Percentiles rank a stretch among this genome's conserved stretches.
Conservation (phyloP, 1,140 invertebrate genomes). For the Hyles euphorbiae region DNA sequence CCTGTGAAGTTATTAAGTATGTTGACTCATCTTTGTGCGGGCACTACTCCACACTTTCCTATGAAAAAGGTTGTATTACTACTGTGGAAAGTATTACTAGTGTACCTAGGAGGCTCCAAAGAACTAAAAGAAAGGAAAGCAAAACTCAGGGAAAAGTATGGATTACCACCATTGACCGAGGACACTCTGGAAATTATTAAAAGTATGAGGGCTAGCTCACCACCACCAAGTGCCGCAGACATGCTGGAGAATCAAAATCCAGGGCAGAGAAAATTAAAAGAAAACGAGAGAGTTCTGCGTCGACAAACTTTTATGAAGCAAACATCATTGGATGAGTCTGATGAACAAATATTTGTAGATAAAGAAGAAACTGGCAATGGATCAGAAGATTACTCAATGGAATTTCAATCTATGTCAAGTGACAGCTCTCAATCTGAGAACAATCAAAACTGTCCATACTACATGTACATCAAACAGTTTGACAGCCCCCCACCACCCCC, state of each 20-base stretch:
- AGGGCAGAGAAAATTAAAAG: constrained; percentile 77
- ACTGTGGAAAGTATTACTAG: constrained; percentile 95
- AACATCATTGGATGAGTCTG: constrained; percentile 91
- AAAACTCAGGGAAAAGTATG: constrained; percentile 82
- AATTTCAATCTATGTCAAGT: constrained; percentile 59
- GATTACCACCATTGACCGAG: constrained; percentile 86
- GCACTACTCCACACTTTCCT: constrained; percentile 95
- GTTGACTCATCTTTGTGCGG: constrained; percentile 96
- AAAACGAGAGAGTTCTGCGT: constrained; percentile 70
- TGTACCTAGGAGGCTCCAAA: constrained; percentile 92
- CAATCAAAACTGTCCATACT: constrained; percentile 59
- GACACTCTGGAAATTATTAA: constrained; percentile 95
- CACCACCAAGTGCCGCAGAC: constrained; percentile 94
- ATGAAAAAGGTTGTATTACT: constrained; percentile 98
- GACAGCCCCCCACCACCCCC: constrained; percentile 74
- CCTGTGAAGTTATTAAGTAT: constrained; percentile 93
- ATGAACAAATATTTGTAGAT: constrained; percentile 84
- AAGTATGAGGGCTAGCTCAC: constrained; percentile 95
- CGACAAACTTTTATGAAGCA: constrained; percentile 92
- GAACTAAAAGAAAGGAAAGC: constrained; percentile 86
- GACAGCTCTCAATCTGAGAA: constrained; percentile 50
- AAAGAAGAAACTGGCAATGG: constrained; percentile 77
- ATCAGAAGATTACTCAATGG: constrained; percentile 69
- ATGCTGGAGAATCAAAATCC: constrained; percentile 92
- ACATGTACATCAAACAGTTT: constrained; percentile 66